Percentiles rank a stretch among this genome's conserved stretches.
Evolutionary conservation across 2,888 invertebrate genomes (phyloP).

Genomic region (Drosophila limbata): DNA sequence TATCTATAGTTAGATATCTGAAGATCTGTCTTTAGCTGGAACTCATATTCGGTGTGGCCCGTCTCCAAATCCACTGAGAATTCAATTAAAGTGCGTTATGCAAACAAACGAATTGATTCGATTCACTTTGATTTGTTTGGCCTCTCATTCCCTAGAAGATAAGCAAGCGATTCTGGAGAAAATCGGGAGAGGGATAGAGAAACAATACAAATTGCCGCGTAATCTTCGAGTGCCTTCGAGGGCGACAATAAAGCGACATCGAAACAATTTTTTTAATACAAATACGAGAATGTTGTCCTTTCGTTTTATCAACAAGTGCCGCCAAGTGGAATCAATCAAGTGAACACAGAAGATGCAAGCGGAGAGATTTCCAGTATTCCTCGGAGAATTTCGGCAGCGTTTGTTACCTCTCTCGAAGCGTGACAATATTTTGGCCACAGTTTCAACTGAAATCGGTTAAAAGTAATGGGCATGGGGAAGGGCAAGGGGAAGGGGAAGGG

Average conservation of each 20-base stretch:
- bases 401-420: slow-evolving; percentile 60
- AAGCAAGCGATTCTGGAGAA: slow-evolving; percentile 59
- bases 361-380: slow-evolving; percentile 48
- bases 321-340: slow-evolving; percentile 79
- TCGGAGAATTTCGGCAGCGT: slow-evolving; percentile 51
- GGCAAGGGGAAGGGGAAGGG: slow-evolving; percentile 20
- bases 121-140: slow-evolving; percentile 26
- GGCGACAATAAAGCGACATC: slow-evolving; percentile 64
- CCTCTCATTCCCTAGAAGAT: slow-evolving; percentile 42
- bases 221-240: slow-evolving; percentile 64
- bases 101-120: slow-evolving; percentile 60
- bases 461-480: neutral
- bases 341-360: slow-evolving; percentile 21
- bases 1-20: slow-evolving; percentile 1
- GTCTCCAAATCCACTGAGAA: slow-evolving; percentile 61
- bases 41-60: slow-evolving; percentile 41
- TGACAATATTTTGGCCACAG: slow-evolving; percentile 81
- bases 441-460: slow-evolving; percentile 58
- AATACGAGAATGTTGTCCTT: slow-evolving; percentile 59
- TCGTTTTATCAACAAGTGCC: slow-evolving; percentile 75
- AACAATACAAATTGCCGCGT: slow-evolving; percentile 82
- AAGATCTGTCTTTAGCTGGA: slow-evolving; percentile 25
- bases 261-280: slow-evolving; percentile 37
- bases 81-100: slow-evolving; percentile 72
- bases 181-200: slow-evolving; percentile 25